Evolutionary conservation across 1,140 invertebrate genomes (phyloP), one percentile per base, ranked within the genome.

Genomic region (Thaumetopoea pityocampa): DNA sequence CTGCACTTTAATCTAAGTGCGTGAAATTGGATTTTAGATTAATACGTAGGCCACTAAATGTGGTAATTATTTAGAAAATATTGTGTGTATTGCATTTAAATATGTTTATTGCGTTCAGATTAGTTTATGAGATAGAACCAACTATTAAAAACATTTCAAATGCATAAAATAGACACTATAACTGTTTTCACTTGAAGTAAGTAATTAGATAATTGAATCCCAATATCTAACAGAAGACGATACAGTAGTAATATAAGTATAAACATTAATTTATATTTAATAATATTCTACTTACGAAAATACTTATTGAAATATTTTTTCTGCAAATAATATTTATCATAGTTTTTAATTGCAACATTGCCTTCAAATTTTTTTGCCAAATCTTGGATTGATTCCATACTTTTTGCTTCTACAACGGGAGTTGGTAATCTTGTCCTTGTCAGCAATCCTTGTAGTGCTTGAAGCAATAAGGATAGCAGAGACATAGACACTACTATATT

Each of bases 401-500:
- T 51, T 53, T 67, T 77, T 19, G 69, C 76, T 59, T 84, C 67
- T 6, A 81, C 66, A 5, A 82, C 66, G 1, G 69, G 65, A 5
- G 78, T 78, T 5, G 69, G 68, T 14, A 82, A 18, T 45, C 74
- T 63, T 1, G 69, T 66, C 44, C 79, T 67, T 1, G 36, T 57
- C 15, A 85, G 40, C 0, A 86, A 45, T 10, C 78, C 71, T 66
- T 76, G 72, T n/a, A 86, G 43, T 1, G 82, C 78, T 70, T 85
- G 81, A 1, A 86, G 51, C 6, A 86, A 37, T 40, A 86, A 78
- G 5, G 85, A 85, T 14, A 86, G 38, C 3, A 86, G 52, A 12
- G 85, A 86, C 53, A 86, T 67, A 3, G 85, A 85, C 2, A 86
- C 68, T 9, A 86, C 68, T 41, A 86, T 84, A 46, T 86, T 86